These are phyloP conservation scores for Linepithema humile DNA, from an alignment of 1,140 invertebrate species.

Conservation along the genomic window DNA sequence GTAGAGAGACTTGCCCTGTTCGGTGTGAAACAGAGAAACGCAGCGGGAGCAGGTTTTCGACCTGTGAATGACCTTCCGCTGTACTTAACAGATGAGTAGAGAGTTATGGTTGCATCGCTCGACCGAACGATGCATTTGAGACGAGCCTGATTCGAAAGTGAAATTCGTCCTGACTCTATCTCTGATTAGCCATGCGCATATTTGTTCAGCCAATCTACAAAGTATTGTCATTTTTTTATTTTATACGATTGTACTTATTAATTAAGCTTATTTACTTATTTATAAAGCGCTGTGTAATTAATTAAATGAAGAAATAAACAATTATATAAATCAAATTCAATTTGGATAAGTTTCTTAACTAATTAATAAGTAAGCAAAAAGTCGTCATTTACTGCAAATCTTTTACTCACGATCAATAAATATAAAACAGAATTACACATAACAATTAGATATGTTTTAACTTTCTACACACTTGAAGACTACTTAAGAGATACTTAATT, in stretches of 20 bases:
- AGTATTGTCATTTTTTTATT: slow-evolving; percentile 1
- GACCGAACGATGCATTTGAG: slow-evolving; percentile 43
- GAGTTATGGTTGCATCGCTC: slow-evolving; percentile 49
- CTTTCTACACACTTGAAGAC: not conserved
- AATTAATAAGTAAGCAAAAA: too few relatives aligned
- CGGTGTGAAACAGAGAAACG: slow-evolving; percentile 12
- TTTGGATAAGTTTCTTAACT: too few relatives aligned
- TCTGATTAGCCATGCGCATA: slow-evolving; percentile 55
- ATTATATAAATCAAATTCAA: too few relatives aligned
- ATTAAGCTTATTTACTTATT: too few relatives aligned
- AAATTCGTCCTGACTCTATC: slow-evolving; percentile 52
- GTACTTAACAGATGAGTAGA: slow-evolving; percentile 62
- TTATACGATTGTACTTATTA: too few relatives aligned
- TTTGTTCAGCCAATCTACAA: not conserved
- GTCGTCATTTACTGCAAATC: too few relatives aligned
- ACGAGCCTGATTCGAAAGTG: slow-evolving; percentile 64
- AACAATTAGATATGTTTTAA: not conserved
- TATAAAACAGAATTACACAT: too few relatives aligned
- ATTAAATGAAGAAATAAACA: too few relatives aligned
- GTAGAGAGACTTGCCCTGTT: slow-evolving; percentile 1
- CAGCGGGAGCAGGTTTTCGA: slow-evolving; percentile 51
- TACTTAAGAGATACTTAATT: not conserved
- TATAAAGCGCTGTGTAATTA: too few relatives aligned
- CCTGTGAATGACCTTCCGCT: slow-evolving; percentile 60
- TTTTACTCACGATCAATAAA: too few relatives aligned